phyloP scores from a whole-genome alignment of 2,888 invertebrate genomes.

The Cotesia congregata region DNA sequence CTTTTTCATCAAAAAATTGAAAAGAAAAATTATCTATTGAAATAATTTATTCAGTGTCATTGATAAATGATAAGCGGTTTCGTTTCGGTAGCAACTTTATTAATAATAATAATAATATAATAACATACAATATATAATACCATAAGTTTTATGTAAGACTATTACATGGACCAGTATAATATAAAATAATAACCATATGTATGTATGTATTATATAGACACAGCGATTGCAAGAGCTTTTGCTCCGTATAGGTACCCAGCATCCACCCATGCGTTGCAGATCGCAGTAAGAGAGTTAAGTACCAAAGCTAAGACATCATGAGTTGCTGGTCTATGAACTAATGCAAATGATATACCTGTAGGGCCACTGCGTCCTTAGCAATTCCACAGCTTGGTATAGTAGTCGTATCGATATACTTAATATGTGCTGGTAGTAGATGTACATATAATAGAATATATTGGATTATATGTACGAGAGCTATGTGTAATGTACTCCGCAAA shows the following conservation, averaged over 20 bases:
- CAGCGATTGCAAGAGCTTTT: neutral
- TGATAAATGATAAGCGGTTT: slow-evolving; percentile 2
- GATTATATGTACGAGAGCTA: too few species aligned
- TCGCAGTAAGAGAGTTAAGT: slow-evolving; percentile 19
- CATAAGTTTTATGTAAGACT: slow-evolving; percentile 36
- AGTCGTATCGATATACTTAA: neutral
- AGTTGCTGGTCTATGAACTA: slow-evolving; percentile 11
- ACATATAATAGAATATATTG: too few species aligned
- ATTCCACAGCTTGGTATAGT: slow-evolving; percentile 13
- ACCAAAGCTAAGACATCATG: neutral
- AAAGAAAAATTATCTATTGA: neutral
- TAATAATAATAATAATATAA: slow-evolving; percentile 33
- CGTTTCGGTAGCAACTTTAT: slow-evolving; percentile 32
- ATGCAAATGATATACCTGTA: slow-evolving; percentile 42
- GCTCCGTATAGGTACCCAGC: slow-evolving; percentile 4
- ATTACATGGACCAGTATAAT: neutral
- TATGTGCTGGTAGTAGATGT: neutral
- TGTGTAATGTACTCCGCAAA: neutral
- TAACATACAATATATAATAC: slow-evolving; percentile 19
- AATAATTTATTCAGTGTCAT: neutral
- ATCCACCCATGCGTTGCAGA: slow-evolving; percentile 40
- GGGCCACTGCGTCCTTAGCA: slow-evolving; percentile 27
- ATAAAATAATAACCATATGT: neutral
- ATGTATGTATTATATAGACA: neutral
- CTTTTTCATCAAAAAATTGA: neutral